Conservation (phyloP, 2,113 vertebrate species). For the Entomyzon cyanotis region DNA sequence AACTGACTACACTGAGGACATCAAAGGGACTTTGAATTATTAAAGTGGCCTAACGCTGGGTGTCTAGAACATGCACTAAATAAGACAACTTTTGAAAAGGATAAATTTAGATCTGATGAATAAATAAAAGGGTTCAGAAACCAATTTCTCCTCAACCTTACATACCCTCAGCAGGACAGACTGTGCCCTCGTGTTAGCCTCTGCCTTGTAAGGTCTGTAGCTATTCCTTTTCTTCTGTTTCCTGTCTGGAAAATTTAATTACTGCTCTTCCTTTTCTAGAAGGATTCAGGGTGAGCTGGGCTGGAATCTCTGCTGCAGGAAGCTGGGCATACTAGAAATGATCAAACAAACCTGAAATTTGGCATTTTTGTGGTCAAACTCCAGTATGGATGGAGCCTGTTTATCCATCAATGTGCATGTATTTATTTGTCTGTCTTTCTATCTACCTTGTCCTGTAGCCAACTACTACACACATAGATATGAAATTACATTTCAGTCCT, state of each 20-base stretch:
- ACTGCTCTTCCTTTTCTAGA: background rate
- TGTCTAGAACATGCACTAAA: background rate
- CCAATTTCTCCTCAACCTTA: background rate
- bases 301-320: background rate
- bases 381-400: background rate
- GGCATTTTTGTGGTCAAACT: background rate
- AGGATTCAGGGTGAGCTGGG: background rate
- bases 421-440: background rate
- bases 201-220: background rate
- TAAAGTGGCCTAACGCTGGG: background rate
- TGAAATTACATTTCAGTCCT: background rate
- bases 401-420: background rate
- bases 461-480: background rate
- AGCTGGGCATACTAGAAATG: background rate
- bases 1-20: background rate
- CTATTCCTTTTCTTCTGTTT: background rate
- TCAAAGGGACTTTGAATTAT: conserved; percentile 27
- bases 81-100: background rate
- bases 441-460: background rate
- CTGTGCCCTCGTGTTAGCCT: background rate
- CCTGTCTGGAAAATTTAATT: background rate
- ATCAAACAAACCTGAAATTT: background rate
- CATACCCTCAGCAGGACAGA: background rate
- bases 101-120: background rate
- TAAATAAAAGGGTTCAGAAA: background rate